Percentiles rank a stretch among this genome's conserved stretches.
These are phyloP conservation scores for Spondyliosoma cantharus DNA, from an alignment of 2,797 vertebrate species.

Conservation along the genomic window DNA sequence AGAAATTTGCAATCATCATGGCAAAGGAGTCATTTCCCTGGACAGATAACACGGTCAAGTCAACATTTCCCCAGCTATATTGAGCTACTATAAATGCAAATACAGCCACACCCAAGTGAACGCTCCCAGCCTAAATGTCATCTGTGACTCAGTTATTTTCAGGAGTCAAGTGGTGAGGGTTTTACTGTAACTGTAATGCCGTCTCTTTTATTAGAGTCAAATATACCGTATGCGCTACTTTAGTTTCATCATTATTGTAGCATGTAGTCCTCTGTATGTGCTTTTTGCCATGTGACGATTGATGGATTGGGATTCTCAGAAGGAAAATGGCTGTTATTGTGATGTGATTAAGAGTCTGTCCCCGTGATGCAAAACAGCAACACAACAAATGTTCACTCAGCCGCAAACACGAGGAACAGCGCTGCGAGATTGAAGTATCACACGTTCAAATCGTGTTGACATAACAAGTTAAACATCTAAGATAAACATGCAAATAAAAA, in stretches of 20 bases:
- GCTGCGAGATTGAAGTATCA: background rate
- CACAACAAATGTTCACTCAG: background rate
- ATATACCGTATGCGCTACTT: background rate
- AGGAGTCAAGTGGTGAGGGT: background rate
- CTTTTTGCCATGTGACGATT: background rate
- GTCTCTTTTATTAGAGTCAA: background rate
- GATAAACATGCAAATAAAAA: background rate
- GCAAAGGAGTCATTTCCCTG: conserved; percentile 12
- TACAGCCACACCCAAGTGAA: conserved; percentile 3
- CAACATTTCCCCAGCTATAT: conserved; percentile 25
- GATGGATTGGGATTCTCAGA: conserved; percentile 1
- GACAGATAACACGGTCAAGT: conserved; percentile 49
- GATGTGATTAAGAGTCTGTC: too few species aligned
- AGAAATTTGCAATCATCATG: conserved; percentile 46
- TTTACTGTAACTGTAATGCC: background rate
- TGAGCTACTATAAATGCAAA: conserved; percentile 61
- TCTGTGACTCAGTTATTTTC: background rate
- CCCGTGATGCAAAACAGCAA: background rate
- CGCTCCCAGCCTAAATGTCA: conserved; percentile 1
- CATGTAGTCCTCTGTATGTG: background rate
- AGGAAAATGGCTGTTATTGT: background rate
- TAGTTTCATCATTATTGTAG: conserved; percentile 1
- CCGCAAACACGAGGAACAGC: too few species aligned
- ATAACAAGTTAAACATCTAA: background rate
- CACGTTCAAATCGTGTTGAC: background rate